phyloP scores from a whole-genome alignment of 2,113 vertebrate species.

The Pangasianodon gigas region DNA sequence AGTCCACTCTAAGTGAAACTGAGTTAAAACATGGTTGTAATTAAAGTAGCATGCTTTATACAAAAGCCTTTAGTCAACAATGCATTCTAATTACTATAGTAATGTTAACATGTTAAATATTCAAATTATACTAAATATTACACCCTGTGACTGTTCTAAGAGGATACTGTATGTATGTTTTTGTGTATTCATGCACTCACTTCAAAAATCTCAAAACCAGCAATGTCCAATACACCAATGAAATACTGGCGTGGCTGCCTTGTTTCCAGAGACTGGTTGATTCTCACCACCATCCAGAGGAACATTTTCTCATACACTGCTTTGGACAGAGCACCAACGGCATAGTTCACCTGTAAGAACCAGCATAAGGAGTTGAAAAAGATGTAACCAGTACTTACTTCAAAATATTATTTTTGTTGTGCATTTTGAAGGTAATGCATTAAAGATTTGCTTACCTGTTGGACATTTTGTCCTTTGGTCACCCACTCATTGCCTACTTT shows the following conservation, averaged over 20 bases:
- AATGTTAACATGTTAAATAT: neutral
- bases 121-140: neutral
- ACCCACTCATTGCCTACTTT: conserved; percentile 84
- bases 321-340: conserved; percentile 63
- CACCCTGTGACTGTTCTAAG: neutral
- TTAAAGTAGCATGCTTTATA: neutral
- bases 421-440: neutral
- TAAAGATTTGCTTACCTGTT: conserved; percentile 70
- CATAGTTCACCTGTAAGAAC: conserved; percentile 51
- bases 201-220: conserved; percentile 68
- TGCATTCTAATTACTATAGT: neutral
- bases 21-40: neutral
- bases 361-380: neutral
- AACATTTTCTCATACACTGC: conserved; percentile 68
- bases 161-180: neutral
- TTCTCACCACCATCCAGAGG: conserved; percentile 66
- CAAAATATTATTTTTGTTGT: neutral
- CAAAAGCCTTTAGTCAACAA: neutral
- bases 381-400: neutral
- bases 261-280: conserved; percentile 66
- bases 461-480: conserved; percentile 82
- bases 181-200: conserved; percentile 45
- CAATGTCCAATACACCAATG: conserved; percentile 66
- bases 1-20: neutral
- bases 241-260: conserved; percentile 64